Base-by-base conservation (phyloP, 2,797 vertebrate genomes). In the Acipenser ruthenus region DNA sequence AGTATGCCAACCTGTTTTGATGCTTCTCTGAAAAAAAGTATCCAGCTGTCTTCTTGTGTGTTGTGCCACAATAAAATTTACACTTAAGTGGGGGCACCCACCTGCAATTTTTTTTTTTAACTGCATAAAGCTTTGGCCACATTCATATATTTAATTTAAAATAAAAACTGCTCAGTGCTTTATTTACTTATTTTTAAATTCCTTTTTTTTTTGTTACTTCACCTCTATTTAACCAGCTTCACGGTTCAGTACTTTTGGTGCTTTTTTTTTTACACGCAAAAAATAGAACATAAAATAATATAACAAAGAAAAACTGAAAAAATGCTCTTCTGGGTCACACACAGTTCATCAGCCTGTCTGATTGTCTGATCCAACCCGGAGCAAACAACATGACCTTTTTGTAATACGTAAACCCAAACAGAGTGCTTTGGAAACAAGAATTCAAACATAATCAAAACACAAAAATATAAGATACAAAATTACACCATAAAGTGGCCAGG, bases 101-200 rank as follows among this genome's bases (percentile, higher is more conserved):
- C 75, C 82, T 86, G 69, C 81, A 77, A 81, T 77, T 87, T 83
- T 87, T 79, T 79, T 89, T 91, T 37, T 37, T 37, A 88, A 86
- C 87, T 81, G 85, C 90, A 92, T 84, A 91, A 94, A 93, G 92
- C 93, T 95, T 93, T 92, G 93, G 93, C 93, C 94, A 94, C 91
- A 93, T 94, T 93, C 88, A 91, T 86, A 84, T 86, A 87, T 88
- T 89, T 86, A 89, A 91, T 91, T 83, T 85, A 88, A 78, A 84
- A 83, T 88, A 89, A 86, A 88, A 91, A 90, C 88, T 83, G 84
- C 89, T 93, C 92, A 91, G 92, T 92, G 90, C 91, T 85, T 87
- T 86, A 74, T 77, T 84, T 37, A 37, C 23, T 37, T 37, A 37
- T 37, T 37, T 37, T 37, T 37, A 37, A 37, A 37, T 37, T 37